A percentile compares a stretch with the other conserved stretches of the same genome.
These are phyloP conservation scores for Drosophila ambigua DNA, from an alignment of 1,140 invertebrate genomes.

Conservation along the genomic window DNA sequence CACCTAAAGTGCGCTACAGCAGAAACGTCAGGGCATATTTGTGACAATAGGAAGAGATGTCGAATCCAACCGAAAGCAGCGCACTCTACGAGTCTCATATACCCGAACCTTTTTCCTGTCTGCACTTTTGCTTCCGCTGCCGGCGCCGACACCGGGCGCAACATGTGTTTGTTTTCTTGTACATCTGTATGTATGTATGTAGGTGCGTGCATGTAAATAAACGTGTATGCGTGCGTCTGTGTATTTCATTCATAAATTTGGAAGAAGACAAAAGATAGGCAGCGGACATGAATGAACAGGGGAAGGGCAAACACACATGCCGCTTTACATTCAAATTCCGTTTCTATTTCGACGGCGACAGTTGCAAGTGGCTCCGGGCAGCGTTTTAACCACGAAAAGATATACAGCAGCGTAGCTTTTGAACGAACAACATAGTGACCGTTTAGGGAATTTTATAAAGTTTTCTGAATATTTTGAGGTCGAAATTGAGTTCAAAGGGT, in stretches of 20 bases:
- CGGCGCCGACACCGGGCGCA: slow-evolving; percentile 55
- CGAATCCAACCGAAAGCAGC: slow-evolving; percentile 7
- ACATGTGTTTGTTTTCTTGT: slow-evolving; percentile 54
- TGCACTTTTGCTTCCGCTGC: slow-evolving; percentile 59
- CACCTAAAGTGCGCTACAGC: slow-evolving; percentile 51
- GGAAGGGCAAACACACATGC: slow-evolving; percentile 30
- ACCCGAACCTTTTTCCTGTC: slow-evolving; percentile 51
- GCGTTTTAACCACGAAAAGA: not conserved
- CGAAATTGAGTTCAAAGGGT: too few species aligned
- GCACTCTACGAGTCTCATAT: slow-evolving; percentile 16
- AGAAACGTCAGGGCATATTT: slow-evolving; percentile 12
- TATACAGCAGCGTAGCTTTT: not conserved
- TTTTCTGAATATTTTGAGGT: too few species aligned
- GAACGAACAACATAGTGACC: not conserved
- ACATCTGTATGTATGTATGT: slow-evolving; percentile 3
- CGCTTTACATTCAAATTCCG: slow-evolving; percentile 34
- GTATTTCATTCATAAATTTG: slow-evolving; percentile 50
- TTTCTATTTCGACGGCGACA: slow-evolving; percentile 23
- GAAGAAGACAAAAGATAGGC: slow-evolving; percentile 1
- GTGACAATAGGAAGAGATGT: too few species aligned
- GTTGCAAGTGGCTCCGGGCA: slow-evolving; percentile 9
- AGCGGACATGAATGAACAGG: slow-evolving; percentile 7
- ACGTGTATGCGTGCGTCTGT: slow-evolving; percentile 19
- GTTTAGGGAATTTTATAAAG: too few species aligned
- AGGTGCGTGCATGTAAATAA: slow-evolving; percentile 12